A percentile compares a stretch with the other conserved stretches of the same genome.
Conservation (phyloP, 2,113 vertebrate genomes). For the Chauna torquata region DNA sequence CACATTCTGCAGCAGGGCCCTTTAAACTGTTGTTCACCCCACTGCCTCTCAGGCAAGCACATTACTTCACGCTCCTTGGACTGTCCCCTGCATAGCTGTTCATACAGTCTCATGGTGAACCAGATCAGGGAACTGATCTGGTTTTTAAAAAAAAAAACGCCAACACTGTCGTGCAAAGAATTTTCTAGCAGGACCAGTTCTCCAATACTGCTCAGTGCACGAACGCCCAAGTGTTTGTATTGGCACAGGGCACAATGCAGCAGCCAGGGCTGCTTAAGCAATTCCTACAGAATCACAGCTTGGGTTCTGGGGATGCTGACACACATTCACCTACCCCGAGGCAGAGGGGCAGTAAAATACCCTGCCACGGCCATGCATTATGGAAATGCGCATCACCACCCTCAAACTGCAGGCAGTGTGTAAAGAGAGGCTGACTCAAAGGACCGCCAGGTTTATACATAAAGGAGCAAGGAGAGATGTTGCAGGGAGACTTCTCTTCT, state of each 20-base stretch:
- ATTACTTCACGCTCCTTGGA: conserved; percentile 4
- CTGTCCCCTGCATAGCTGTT: neutral
- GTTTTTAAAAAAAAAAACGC: neutral
- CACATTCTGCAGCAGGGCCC: neutral
- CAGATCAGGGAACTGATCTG: neutral
- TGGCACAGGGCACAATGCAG: neutral
- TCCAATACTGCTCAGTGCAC: neutral
- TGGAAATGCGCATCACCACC: neutral
- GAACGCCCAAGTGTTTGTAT: conserved; percentile 51
- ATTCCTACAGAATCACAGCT: neutral
- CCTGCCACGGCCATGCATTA: neutral
- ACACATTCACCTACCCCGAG: neutral
- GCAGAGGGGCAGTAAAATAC: neutral
- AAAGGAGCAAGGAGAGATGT: neutral
- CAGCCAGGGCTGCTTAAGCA: conserved; percentile 17
- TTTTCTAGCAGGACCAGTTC: conserved; percentile 61
- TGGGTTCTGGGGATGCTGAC: neutral
- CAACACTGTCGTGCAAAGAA: conserved; percentile 18
- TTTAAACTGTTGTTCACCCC: neutral
- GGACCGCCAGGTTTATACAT: neutral
- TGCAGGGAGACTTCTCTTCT: neutral
- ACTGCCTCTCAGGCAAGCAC: neutral
- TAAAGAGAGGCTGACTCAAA: neutral
- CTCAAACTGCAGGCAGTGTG: neutral
- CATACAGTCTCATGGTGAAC: neutral